Evolutionary conservation across 1,140 invertebrate genomes (phyloP).

Genomic region (Magallana gigas): DNA sequence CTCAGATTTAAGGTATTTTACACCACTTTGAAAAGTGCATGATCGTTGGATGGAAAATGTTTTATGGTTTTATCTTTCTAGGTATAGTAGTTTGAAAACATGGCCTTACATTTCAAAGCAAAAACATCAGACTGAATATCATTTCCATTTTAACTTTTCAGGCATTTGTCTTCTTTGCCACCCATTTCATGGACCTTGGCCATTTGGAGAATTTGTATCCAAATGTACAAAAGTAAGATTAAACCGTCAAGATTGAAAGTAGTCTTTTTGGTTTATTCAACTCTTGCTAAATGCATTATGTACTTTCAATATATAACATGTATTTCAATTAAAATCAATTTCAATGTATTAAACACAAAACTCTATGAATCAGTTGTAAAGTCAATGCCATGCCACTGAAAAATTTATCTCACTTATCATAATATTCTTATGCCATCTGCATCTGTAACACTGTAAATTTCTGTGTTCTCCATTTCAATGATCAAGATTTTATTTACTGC

Average conservation of each 20-base stretch:
- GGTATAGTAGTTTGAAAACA: neutral
- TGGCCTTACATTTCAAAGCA: neutral
- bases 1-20: slow-evolving; percentile 81
- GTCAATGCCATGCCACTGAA: too few relatives aligned
- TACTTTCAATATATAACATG: too few relatives aligned
- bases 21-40: neutral
- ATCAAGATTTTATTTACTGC: too few relatives aligned
- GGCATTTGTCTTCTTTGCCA: slow-evolving; percentile 90
- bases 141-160: slow-evolving; percentile 51
- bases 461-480: too few relatives aligned
- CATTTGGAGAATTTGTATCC: slow-evolving; percentile 86
- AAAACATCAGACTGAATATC: neutral
- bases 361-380: too few relatives aligned
- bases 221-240: slow-evolving; percentile 88
- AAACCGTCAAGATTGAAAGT: neutral
- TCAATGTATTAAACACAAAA: too few relatives aligned
- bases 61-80: neutral
- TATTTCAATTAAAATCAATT: too few relatives aligned
- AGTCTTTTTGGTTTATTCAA: too few relatives aligned
- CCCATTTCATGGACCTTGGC: slow-evolving; percentile 89
- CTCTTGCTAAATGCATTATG: too few relatives aligned
- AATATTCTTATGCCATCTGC: too few relatives aligned
- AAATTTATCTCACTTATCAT: too few relatives aligned
- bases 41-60: neutral
- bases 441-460: too few relatives aligned